phyloP scores from a whole-genome alignment of 92 coral and sea anemone species.

The Palythoa heliodiscus region DNA sequence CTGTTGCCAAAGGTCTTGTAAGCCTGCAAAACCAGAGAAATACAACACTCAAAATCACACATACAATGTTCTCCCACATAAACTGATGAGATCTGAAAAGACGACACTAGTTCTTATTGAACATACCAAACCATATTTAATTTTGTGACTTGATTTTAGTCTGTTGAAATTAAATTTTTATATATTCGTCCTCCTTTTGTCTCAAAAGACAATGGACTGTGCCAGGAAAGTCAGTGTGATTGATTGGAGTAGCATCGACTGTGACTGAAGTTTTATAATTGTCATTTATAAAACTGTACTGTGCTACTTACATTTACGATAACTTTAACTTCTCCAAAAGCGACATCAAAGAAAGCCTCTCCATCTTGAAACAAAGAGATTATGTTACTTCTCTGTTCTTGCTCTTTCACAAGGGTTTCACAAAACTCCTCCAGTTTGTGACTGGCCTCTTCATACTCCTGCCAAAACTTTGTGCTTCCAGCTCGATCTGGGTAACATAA shows the following conservation, averaged over 20 bases:
- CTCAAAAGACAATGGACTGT: too few species aligned
- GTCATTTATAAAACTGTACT: background rate
- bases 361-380: conserved; percentile 83
- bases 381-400: conserved; percentile 65
- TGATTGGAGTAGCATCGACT: too few species aligned
- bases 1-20: conserved; percentile 98
- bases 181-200: too few species aligned
- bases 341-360: conserved; percentile 84
- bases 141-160: too few species aligned
- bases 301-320: conserved; percentile 89
- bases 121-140: too few species aligned
- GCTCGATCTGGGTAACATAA: conserved; percentile 77
- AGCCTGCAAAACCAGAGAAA: conserved; percentile 63
- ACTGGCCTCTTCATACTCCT: conserved; percentile 90
- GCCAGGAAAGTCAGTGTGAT: too few species aligned
- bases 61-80: too few species aligned
- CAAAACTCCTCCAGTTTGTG: conserved; percentile 83
- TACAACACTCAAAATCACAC: background rate
- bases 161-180: too few species aligned
- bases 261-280: too few species aligned
- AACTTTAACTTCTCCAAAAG: conserved; percentile 92
- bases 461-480: conserved; percentile 91
- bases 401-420: conserved; percentile 69
- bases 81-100: too few species aligned
- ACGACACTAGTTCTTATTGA: too few species aligned